Conservation (phyloP, 2,888 invertebrate genomes). For the Epirrhoe alternata region DNA sequence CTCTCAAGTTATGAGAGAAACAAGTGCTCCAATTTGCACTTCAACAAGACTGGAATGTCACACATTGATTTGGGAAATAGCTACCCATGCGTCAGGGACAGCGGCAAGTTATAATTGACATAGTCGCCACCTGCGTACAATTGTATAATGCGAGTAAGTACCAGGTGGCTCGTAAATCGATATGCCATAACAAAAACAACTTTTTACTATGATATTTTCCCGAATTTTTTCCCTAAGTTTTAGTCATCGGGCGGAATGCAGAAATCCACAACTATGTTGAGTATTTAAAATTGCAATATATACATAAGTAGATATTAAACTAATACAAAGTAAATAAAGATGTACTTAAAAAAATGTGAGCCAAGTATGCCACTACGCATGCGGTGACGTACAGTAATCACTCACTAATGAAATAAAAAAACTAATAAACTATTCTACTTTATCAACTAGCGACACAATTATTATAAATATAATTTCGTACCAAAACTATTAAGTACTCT, state of each 20-base stretch:
- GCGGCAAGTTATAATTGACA: constrained; percentile 60
- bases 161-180: constrained; percentile 63
- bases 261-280: constrained; percentile 86
- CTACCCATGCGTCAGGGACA: constrained; percentile 63
- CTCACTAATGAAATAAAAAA: constrained; percentile 67
- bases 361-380: constrained; percentile 64
- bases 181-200: constrained; percentile 67
- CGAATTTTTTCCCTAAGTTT: constrained; percentile 76
- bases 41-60: constrained; percentile 85
- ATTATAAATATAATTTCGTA: constrained; percentile 57
- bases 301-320: constrained; percentile 80
- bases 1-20: constrained; percentile 50
- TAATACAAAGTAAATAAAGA: constrained; percentile 74
- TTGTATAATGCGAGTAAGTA: constrained; percentile 61
- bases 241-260: constrained; percentile 86
- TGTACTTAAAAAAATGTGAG: constrained; percentile 70
- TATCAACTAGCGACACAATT: constrained; percentile 74
- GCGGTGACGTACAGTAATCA: constrained; percentile 59
- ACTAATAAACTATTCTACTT: constrained; percentile 61
- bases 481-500: constrained; percentile 74
- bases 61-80: constrained; percentile 76
- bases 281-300: constrained; percentile 82
- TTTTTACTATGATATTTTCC: constrained; percentile 64
- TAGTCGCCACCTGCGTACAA: constrained; percentile 59
- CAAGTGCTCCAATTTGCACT: constrained; percentile 67